These are phyloP conservation scores for Agriotes lineatus DNA, from an alignment of 2,888 invertebrate species.

Conservation along the genomic window DNA sequence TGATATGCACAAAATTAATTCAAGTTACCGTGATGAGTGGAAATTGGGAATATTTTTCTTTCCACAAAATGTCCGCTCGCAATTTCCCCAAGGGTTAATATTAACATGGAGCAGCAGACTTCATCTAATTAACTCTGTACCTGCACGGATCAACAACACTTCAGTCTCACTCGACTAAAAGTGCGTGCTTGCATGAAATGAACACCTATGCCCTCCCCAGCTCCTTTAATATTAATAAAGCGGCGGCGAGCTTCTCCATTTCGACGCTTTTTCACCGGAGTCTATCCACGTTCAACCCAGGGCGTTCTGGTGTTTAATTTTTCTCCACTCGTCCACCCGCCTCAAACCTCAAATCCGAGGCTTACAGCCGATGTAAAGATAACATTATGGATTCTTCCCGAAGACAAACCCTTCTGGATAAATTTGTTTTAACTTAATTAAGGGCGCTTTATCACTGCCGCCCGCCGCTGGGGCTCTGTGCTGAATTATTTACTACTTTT, in stretches of 20 bases:
- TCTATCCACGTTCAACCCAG: constrained; percentile 9
- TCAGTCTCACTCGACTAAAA: constrained; percentile 54
- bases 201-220: constrained; percentile 23
- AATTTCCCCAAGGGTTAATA: constrained; percentile 62
- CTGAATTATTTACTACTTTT: too few species aligned
- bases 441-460: not conserved
- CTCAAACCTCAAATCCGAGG: constrained; percentile 10
- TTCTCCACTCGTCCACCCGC: constrained; percentile 2
- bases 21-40: constrained; percentile 58
- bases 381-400: constrained; percentile 4
- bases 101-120: constrained; percentile 54
- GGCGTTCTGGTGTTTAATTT: constrained; percentile 8
- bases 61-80: constrained; percentile 59
- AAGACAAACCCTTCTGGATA: not conserved
- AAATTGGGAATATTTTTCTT: constrained; percentile 61
- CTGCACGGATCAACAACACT: constrained; percentile 50
- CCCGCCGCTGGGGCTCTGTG: too few species aligned
- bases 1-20: constrained; percentile 58
- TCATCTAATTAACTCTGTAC: constrained; percentile 44
- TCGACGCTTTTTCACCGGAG: not conserved
- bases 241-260: not conserved
- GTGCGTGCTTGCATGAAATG: constrained; percentile 33
- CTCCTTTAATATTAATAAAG: constrained; percentile 31
- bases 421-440: constrained; percentile 6
- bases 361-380: not conserved